phyloP scores from a whole-genome alignment of 2,797 vertebrate genomes.

The Acanthurus tractus region DNA sequence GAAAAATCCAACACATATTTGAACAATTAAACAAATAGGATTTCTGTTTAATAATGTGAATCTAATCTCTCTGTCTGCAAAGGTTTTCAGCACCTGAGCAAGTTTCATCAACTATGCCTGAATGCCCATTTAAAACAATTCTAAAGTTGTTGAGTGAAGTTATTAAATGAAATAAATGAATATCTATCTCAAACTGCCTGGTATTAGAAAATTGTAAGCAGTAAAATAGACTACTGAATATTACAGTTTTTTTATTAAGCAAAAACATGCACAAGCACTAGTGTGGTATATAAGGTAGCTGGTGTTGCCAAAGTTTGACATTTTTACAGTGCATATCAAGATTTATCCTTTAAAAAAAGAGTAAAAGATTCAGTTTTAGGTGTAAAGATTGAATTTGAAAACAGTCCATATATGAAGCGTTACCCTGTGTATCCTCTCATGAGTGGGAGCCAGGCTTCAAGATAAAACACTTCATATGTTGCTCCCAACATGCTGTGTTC shows the following conservation, averaged over 20 bases:
- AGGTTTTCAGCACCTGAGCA: background rate
- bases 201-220: background rate
- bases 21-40: background rate
- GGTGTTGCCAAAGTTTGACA: background rate
- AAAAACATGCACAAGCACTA: background rate
- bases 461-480: slow-evolving; percentile 1
- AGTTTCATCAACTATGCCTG: background rate
- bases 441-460: background rate
- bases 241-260: background rate
- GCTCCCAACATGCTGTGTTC: background rate
- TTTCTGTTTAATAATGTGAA: background rate
- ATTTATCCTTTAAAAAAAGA: slow-evolving; percentile 6
- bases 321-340: slow-evolving; percentile 9
- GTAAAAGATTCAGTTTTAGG: slow-evolving; percentile 9
- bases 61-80: background rate
- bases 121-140: background rate
- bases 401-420: slow-evolving; percentile 1
- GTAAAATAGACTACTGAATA: background rate
- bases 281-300: background rate
- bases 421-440: slow-evolving; percentile 7
- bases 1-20: background rate
- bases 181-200: background rate
- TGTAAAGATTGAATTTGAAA: background rate
- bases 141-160: background rate
- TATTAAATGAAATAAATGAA: background rate